These are phyloP conservation scores for Meghimatium bilineatum DNA, from an alignment of 2,888 invertebrate genomes.

Conservation along the genomic window DNA sequence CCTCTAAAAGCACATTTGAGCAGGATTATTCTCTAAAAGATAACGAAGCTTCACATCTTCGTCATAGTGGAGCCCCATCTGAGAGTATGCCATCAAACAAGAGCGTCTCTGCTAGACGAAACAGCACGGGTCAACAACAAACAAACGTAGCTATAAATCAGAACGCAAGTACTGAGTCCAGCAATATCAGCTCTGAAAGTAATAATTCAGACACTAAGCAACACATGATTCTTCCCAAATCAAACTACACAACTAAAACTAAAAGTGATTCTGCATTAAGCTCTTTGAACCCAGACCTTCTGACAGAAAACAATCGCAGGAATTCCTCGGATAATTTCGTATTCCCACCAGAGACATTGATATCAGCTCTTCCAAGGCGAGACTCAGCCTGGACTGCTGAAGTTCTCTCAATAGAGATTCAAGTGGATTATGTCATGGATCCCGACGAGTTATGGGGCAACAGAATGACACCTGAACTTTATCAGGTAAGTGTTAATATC, in stretches of 20 bases:
- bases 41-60: neutral
- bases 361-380: constrained; percentile 29
- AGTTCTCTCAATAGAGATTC: constrained; percentile 42
- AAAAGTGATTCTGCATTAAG: constrained; percentile 33
- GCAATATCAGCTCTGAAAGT: neutral
- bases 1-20: too few relatives aligned
- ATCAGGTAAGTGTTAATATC: neutral
- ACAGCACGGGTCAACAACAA: neutral
- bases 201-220: neutral
- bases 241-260: neutral
- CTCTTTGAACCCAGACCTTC: neutral
- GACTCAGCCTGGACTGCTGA: constrained; percentile 50
- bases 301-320: neutral
- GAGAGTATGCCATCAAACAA: neutral
- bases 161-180: neutral
- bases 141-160: too few relatives aligned
- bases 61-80: too few relatives aligned
- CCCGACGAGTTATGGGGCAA: constrained; percentile 41
- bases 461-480: neutral
- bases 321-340: constrained; percentile 34
- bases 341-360: constrained; percentile 11
- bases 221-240: neutral
- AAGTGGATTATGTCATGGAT: constrained; percentile 48
- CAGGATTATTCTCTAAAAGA: too few relatives aligned
- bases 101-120: neutral